Base-by-base conservation (phyloP, 2,888 invertebrate genomes). In the Hedya salicella region DNA sequence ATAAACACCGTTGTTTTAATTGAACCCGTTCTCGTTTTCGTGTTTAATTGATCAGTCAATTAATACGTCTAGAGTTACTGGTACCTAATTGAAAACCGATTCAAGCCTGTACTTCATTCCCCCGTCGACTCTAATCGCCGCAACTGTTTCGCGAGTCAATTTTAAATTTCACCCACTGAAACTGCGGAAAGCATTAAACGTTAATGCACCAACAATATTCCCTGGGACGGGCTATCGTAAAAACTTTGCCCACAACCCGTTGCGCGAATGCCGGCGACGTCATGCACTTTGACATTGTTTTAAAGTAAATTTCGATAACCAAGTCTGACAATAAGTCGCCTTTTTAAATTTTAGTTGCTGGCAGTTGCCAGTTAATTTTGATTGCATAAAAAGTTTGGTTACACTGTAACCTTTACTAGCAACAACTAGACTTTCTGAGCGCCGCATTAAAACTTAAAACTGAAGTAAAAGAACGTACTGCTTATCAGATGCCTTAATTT, bases 161-260 rank as follows among this genome's bases (percentile, higher is more conserved):
- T 88, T 89, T 80, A 87, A 89, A 86, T 86, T 88, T 86, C 78
- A 74, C 69, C 72, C 71, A 84, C 80, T 80, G 78, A 77, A 84
- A 86, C 82, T 79, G 80, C 75, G 75, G 78, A 80, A 78, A 76
- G 82, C 79, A 85, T 88, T 88, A 87, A 89, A 86, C 86, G 84
- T 87, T 88, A 89, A 90, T 89, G 88, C 87, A 88, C 85, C 86
- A 85, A 88, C 88, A 86, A 88, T 89, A 88, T 87, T 82, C 85
- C 76, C 79, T 69, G 77, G 80, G 78, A 82, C 83, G 80, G 80
- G 82, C 79, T 74, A 81, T 87, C 88, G 88, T 90, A 89, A 91
- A 91, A 90, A 91, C 89, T 91, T 91, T 83, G 77, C 77, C 81
- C 81, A 79, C 84, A 83, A 82, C 79, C n/a, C 82, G 75, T 75